Base-by-base conservation (phyloP, 1,140 invertebrate species). In the Drosophila watanabei region DNA sequence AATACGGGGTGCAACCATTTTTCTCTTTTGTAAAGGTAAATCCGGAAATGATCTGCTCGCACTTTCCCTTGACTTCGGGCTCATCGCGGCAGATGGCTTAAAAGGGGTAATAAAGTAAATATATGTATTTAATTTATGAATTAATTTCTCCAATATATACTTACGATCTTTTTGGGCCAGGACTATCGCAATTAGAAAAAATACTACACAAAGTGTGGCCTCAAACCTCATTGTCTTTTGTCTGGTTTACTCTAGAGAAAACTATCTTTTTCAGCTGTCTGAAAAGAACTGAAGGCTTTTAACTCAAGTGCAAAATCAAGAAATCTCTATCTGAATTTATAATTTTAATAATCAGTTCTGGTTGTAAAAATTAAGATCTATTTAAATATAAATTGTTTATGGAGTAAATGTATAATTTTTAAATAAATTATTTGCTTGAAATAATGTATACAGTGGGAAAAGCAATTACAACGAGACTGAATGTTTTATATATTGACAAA, bases 11-110 rank as follows among this genome's bases (percentile, higher is more conserved):
- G 16, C 59, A 61, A 0, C 30, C 14, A 16, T 33, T 52, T 24
- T 61, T 51, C 20, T 61, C 30, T 18, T 2, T 16, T n/a, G 59
- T 13, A 61, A 51, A 61, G 7, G 18, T 61, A 16, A 32, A 61
- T 33, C 59, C 59, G 7, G 43, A 30, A 28, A 62, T 4, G 10
- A 35, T 24, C 16, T 35, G 43, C 11, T 62, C 14, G 30, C 45
- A 62, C 11, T 62, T 52, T 24, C 52, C 62, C 0, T 4, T 11
- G 14, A 8, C 18, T 13, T 20, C 10, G 13, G 62, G 62, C 11
- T 43, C 39, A 11, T 45, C 3, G 7, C 13, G 14, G 30, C 62
- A 65, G 5, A 57, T 58, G 16, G 43, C 59, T 61, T 10, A 24
- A 35, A n/a, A 0, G 14, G n/a, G 45, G 10, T 24, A 24, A 24